These are phyloP conservation scores for Bathynomus jamesi DNA, from an alignment of 1,140 invertebrate species.

Conservation along the genomic window DNA sequence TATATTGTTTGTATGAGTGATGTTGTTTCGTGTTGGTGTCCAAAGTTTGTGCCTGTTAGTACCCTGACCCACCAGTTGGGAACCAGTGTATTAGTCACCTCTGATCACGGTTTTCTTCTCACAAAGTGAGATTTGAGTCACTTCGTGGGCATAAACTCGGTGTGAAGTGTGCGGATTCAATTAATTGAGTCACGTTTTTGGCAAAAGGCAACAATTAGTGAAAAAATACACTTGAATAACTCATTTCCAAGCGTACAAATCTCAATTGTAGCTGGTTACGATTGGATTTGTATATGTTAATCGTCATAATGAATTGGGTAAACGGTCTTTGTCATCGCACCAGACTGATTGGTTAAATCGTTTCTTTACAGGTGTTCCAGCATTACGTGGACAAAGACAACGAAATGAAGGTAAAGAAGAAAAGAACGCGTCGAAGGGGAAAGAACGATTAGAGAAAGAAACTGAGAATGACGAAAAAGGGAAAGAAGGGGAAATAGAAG, in stretches of 20 bases:
- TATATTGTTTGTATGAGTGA: too few relatives aligned
- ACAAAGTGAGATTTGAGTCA: too few relatives aligned
- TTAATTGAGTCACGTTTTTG: not conserved
- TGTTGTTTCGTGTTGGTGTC: too few relatives aligned
- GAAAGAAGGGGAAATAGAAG: too few relatives aligned
- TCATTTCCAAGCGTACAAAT: not conserved
- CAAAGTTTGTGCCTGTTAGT: not conserved
- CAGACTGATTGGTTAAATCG: not conserved
- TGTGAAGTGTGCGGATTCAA: not conserved
- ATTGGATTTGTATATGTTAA: not conserved
- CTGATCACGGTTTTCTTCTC: too few relatives aligned
- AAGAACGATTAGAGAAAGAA: too few relatives aligned
- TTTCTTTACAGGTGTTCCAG: slow-evolving; percentile 27
- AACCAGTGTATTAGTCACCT: too few relatives aligned
- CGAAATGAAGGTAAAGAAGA: not conserved
- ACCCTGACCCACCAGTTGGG: not conserved
- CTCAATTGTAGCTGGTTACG: not conserved
- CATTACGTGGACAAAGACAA: slow-evolving; percentile 29
- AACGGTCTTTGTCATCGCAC: not conserved
- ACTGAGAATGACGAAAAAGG: too few relatives aligned
- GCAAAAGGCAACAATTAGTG: not conserved
- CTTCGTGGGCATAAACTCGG: too few relatives aligned
- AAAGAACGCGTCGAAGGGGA: slow-evolving; percentile 2
- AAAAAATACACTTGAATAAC: not conserved
- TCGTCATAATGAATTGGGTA: not conserved